Conservation (phyloP, 2,797 vertebrate species). For the Pangasius mekongensis region DNA sequence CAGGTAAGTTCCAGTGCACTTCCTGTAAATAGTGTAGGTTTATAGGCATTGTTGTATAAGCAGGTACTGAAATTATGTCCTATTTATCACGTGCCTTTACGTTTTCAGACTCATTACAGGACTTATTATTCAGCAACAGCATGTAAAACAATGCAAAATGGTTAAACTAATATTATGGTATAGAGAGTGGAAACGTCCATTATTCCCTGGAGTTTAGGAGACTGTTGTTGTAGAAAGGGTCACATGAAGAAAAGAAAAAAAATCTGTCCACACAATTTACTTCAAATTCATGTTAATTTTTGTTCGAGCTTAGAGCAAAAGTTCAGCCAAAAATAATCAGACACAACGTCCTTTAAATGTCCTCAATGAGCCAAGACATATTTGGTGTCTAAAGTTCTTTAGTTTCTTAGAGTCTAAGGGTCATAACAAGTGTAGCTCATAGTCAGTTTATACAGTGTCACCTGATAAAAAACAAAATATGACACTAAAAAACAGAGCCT, state of each 20-base stretch:
- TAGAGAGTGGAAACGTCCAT: neutral
- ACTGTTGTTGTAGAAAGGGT: neutral
- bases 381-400: neutral
- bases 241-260: neutral
- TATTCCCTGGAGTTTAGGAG: neutral
- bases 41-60: neutral
- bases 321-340: neutral
- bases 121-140: neutral
- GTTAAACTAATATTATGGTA: neutral
- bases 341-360: neutral
- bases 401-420: neutral
- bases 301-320: neutral
- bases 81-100: neutral
- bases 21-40: neutral
- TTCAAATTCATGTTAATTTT: conserved; percentile 3
- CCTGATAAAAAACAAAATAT: neutral
- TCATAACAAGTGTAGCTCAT: neutral
- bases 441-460: neutral
- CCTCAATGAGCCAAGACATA: neutral
- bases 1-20: neutral
- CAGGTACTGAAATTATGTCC: neutral
- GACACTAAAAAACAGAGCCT: neutral
- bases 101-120: neutral
- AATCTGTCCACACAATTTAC: neutral
- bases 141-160: neutral